Conservation (phyloP, 2,113 vertebrate genomes). For the Catharus minimus region DNA sequence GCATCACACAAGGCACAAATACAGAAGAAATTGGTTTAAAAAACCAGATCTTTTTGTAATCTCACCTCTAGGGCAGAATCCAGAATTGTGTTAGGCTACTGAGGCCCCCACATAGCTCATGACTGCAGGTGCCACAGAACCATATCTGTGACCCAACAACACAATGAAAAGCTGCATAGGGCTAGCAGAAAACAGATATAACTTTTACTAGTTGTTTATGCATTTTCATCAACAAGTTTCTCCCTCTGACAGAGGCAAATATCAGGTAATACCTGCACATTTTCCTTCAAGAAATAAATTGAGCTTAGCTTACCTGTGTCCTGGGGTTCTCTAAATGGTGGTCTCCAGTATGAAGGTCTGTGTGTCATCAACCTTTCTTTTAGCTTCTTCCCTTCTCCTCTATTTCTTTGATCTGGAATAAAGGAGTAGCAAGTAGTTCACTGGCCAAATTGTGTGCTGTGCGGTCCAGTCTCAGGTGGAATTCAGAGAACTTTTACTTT, state of each 20-base stretch:
- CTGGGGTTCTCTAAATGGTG: background rate
- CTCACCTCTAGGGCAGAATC: background rate
- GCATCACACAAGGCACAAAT: background rate
- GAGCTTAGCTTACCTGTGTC: background rate
- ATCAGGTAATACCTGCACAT: background rate
- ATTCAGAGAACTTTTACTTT: background rate
- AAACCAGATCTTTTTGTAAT: background rate
- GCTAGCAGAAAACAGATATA: background rate
- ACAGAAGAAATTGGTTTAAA: background rate
- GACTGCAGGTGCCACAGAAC: background rate
- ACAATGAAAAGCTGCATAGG: background rate
- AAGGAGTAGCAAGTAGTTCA: background rate
- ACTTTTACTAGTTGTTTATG: background rate
- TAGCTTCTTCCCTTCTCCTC: background rate
- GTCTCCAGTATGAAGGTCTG: background rate
- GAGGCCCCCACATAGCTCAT: background rate
- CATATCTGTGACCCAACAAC: background rate
- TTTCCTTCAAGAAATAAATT: background rate
- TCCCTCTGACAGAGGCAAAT: background rate
- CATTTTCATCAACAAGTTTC: background rate
- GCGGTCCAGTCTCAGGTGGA: background rate
- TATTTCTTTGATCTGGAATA: background rate
- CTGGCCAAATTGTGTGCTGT: rapidly evolving
- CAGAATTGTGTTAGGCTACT: background rate
- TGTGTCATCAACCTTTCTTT: background rate